Evolutionary conservation across 1,140 invertebrate genomes (phyloP).

Genomic region (Heliconius hermathena): DNA sequence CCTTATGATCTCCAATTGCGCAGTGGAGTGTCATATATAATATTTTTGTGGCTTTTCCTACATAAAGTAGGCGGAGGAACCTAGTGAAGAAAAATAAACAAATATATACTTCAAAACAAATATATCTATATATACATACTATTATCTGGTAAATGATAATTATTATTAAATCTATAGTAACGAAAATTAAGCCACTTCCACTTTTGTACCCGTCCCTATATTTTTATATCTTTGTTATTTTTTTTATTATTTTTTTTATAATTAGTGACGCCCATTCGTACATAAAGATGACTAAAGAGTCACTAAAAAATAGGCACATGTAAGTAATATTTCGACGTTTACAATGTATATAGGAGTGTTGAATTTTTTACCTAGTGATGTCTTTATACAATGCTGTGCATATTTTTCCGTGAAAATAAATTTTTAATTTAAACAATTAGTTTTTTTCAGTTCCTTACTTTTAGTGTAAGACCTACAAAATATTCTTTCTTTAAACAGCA

Average conservation of each 20-base stretch:
- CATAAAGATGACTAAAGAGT: not conserved
- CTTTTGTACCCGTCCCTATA: too few relatives aligned
- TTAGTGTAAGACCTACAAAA: not conserved
- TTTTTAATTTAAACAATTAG: not conserved
- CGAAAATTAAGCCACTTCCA: too few relatives aligned
- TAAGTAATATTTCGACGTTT: slow-evolving; percentile 17
- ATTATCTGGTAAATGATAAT: too few relatives aligned
- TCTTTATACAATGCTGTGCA: slow-evolving; percentile 56
- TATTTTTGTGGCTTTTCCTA: not conserved
- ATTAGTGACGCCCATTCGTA: too few relatives aligned
- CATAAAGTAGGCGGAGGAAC: too few relatives aligned
- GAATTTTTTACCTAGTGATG: slow-evolving; percentile 55
- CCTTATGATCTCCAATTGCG: not conserved
- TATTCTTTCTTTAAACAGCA: too few relatives aligned
- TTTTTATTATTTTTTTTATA: too few relatives aligned
- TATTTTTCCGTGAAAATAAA: slow-evolving; percentile 57
- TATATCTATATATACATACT: too few relatives aligned
- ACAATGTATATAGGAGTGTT: slow-evolving; percentile 25
- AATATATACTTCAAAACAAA: too few relatives aligned
- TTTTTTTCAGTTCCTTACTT: not conserved
- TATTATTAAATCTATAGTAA: too few relatives aligned
- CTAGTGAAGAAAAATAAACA: too few relatives aligned
- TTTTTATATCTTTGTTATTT: too few relatives aligned
- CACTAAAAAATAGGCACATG: not conserved
- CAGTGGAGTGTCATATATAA: not conserved